Evolutionary conservation across 2,113 vertebrate genomes (phyloP).

Genomic region (Alligator mississippiensis): DNA sequence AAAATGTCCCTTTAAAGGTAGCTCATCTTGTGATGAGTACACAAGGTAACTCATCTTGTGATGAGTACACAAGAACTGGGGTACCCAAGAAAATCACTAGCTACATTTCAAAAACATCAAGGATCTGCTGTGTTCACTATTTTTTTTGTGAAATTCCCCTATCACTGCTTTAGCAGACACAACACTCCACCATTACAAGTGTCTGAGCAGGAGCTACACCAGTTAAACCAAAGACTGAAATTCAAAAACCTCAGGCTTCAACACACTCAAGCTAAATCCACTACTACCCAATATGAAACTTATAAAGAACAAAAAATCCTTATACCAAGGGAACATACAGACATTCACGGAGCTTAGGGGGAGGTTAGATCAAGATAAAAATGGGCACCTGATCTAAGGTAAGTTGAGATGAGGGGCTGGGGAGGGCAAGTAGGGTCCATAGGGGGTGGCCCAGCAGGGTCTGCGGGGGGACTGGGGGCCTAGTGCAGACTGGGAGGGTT

Average conservation of each 20-base stretch:
- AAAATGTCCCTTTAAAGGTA: not conserved
- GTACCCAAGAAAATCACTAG: not conserved
- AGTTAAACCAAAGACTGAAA: not conserved
- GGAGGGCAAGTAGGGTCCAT: too few species aligned
- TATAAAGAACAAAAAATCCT: not conserved
- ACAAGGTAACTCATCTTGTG: not conserved
- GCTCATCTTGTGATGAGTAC: not conserved
- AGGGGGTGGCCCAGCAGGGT: too few species aligned
- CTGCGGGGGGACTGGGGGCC: too few species aligned
- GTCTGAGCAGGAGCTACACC: not conserved
- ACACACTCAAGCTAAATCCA: not conserved
- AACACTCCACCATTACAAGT: not conserved
- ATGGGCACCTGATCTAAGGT: too few species aligned
- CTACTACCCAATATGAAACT: not conserved
- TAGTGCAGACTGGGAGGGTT: too few species aligned
- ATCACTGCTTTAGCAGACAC: not conserved
- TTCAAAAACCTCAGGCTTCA: not conserved
- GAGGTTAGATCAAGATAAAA: too few species aligned
- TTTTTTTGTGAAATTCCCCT: not conserved
- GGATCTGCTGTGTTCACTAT: not conserved
- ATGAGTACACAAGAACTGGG: not conserved
- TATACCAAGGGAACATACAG: too few species aligned
- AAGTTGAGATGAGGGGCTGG: too few species aligned
- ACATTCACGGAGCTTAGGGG: too few species aligned
- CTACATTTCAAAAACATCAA: not conserved